Conservation (phyloP, 2,888 invertebrate species). For the Leptopilina syphax region DNA sequence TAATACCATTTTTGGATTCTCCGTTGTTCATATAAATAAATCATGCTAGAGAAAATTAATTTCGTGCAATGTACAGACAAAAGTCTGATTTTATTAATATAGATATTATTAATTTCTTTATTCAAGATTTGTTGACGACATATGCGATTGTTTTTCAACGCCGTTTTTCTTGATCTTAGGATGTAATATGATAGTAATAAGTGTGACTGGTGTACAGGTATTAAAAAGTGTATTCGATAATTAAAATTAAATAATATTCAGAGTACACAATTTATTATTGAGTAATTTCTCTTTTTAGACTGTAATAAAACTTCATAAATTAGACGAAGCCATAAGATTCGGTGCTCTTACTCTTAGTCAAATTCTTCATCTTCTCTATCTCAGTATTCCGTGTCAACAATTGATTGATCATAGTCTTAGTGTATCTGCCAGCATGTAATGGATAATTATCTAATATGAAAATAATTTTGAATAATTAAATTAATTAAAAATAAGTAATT, state of each 20-base stretch:
- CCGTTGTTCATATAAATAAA: too few relatives aligned
- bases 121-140: background rate
- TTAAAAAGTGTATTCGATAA: too few relatives aligned
- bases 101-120: background rate
- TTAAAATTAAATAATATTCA: too few relatives aligned
- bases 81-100: too few relatives aligned
- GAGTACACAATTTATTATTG: background rate
- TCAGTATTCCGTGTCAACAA: conserved; percentile 7
- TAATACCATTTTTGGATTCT: too few relatives aligned
- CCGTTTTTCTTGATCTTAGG: background rate
- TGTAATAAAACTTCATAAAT: background rate
- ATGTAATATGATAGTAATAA: background rate
- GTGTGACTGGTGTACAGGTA: conserved; percentile 8
- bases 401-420: conserved; percentile 1
- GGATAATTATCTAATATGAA: too few relatives aligned
- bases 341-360: background rate
- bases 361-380: background rate
- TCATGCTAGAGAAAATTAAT: too few relatives aligned
- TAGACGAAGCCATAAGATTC: background rate
- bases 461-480: background rate
- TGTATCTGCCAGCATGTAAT: background rate
- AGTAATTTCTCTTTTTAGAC: background rate
- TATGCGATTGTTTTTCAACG: conserved; percentile 1
- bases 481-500: background rate
- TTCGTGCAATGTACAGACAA: too few relatives aligned